Evolutionary conservation across 2,113 vertebrate species (phyloP), one percentile per base, ranked within the genome.

Genomic region (Melanerpes aurifrons): DNA sequence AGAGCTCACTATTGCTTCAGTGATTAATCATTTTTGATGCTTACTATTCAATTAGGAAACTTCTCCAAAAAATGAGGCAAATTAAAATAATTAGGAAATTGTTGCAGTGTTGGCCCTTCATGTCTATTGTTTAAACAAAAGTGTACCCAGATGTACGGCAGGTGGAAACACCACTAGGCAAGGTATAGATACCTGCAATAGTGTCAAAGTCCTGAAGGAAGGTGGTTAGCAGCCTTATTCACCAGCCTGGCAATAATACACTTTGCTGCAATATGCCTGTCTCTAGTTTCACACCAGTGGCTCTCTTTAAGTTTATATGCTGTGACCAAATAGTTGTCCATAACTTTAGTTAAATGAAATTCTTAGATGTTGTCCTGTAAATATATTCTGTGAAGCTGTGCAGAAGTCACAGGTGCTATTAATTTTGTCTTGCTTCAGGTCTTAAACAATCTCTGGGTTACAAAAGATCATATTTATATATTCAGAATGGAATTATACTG

Each of bases 51-150:
- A 48, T 95, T 94, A 91, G 86, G 66, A 86, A 95, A 71, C 24
- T 26, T 71, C 50, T 57, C 82, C 59, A 35, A 83, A 93, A 87
- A 83, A 87, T 54, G 61, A 89, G 29, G 40, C 47, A 91, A 91
- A 92, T 95, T 72, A 85, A 90, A 93, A 68, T 91, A 89, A 93
- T 94, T 73, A 64, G 62, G 48, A 91, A 90, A 37, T 57, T 70
- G 15, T 87, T 87, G 54, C 6, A 1, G 12, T 73, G 19, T 90
- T 90, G 28, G 70, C 40, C 54, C 54, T 91, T 83, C 25, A 4
- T 57, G 19, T 88, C 48, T 90, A 11, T 74, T 91, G 69, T 87
- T 93, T 66, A 67, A 93, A 57, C 53, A 76, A 47, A 71, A 70
- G 12, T 59, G 15, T 47, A 73, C 15, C 2, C 10, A 70, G 77